Conservation (phyloP, 2,113 vertebrate genomes). For the Xiphophorus maculatus region DNA sequence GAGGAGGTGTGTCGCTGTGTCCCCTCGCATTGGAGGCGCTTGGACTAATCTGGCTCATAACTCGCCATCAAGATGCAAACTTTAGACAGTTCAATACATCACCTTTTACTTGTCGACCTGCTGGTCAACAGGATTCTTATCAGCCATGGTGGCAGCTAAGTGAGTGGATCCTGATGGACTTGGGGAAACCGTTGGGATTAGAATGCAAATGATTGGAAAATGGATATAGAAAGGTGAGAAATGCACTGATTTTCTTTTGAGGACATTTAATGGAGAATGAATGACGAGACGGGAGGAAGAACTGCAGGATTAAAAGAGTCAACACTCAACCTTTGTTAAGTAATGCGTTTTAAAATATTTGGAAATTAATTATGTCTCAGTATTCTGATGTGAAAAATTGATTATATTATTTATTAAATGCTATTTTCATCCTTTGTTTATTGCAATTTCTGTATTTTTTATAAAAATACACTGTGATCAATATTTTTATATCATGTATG, state of each 20-base stretch:
- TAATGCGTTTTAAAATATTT: slow-evolving; percentile 77
- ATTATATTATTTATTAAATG: slow-evolving; percentile 99
- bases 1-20: slow-evolving; percentile 95
- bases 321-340: slow-evolving; percentile 38
- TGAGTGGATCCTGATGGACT: slow-evolving; percentile 19
- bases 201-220: slow-evolving; percentile 28
- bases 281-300: slow-evolving; percentile 5
- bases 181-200: slow-evolving; percentile 21
- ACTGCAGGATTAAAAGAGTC: slow-evolving; percentile 66
- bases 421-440: slow-evolving; percentile 88
- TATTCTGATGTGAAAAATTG: slow-evolving; percentile 90
- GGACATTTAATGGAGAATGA: slow-evolving; percentile 29
- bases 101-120: slow-evolving; percentile 22
- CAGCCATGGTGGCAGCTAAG: slow-evolving; percentile 51
- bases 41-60: slow-evolving; percentile 60
- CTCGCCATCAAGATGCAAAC: slow-evolving; percentile 9
- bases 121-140: slow-evolving; percentile 33
- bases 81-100: slow-evolving; percentile 4
- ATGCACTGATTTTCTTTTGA: slow-evolving; percentile 52
- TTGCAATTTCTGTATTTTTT: slow-evolving; percentile 87
- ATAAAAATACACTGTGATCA: slow-evolving; percentile 93
- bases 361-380: slow-evolving; percentile 60
- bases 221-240: slow-evolving; percentile 28
- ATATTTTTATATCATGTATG: slow-evolving; percentile 81
- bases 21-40: slow-evolving; percentile 92